phyloP scores from a whole-genome alignment of 2,113 vertebrate species.

The Trichomycterus rosablanca region DNA sequence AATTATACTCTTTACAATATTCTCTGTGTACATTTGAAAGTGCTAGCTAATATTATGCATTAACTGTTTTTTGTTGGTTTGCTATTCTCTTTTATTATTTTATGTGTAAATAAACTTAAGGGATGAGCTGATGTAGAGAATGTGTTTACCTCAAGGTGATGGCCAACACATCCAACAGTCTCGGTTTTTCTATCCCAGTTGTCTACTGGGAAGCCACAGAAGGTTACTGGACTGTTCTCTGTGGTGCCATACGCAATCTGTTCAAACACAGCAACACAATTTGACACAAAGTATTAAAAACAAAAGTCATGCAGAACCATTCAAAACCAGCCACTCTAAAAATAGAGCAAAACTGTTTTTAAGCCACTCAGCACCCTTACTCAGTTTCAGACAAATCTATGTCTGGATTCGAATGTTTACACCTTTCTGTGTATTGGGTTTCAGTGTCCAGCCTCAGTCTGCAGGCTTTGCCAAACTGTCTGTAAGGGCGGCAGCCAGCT shows the following conservation, averaged over 20 bases:
- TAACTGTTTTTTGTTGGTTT: no score
- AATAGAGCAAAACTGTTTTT: not conserved
- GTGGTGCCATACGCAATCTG: conserved; percentile 90
- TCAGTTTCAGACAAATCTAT: conserved; percentile 4
- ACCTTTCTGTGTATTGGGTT: not conserved
- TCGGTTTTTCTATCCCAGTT: conserved; percentile 62
- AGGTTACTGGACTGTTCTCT: conserved; percentile 92
- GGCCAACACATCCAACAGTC: conserved; percentile 74
- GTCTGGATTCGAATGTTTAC: not conserved
- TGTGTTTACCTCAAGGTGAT: conserved; percentile 80
- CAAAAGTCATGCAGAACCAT: not conserved
- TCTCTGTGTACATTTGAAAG: no score
- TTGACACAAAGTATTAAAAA: not conserved
- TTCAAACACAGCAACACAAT: conserved; percentile 38
- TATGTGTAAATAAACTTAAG: no score
- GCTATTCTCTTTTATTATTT: no score
- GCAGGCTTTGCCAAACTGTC: not conserved
- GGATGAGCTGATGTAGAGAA: no score
- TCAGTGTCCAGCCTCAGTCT: conserved; percentile 7
- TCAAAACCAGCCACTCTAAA: not conserved
- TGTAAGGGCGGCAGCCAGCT: conserved; percentile 8
- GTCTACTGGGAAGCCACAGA: conserved; percentile 72
- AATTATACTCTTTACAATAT: no score
- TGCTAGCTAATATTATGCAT: no score
- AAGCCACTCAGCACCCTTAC: not conserved